Conservation (phyloP, 92 coral and sea anemone species). For the Palythoa caribaeorum region DNA sequence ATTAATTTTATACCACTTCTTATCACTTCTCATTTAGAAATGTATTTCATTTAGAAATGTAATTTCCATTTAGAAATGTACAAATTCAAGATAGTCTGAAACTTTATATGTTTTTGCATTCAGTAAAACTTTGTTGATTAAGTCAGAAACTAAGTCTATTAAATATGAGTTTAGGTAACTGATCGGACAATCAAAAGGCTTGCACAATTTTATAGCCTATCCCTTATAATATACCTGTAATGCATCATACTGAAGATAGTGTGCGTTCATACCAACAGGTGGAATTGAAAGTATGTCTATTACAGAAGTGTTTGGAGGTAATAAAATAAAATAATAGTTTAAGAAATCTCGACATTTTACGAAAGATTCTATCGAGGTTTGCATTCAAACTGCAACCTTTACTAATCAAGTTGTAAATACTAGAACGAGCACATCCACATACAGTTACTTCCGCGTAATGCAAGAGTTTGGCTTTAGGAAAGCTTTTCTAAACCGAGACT, state of each 20-base stretch:
- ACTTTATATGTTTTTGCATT: no score
- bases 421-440: not conserved
- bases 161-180: not conserved
- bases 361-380: no score
- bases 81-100: no score
- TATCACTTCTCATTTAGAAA: not conserved
- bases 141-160: not conserved
- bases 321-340: not conserved
- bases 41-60: not conserved
- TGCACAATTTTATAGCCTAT: not conserved
- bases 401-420: not conserved
- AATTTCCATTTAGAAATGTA: not conserved
- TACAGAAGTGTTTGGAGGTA: constrained; percentile 99
- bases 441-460: not conserved
- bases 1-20: not conserved
- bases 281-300: constrained; percentile 99
- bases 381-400: no score
- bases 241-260: not conserved
- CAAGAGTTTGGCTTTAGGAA: no score
- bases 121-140: no score
- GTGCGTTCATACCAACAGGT: constrained; percentile 62
- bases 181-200: not conserved
- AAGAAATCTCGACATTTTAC: no score
- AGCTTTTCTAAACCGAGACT: no score
- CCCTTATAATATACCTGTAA: not conserved